Conservation (phyloP, 2,888 invertebrate species). For the Ernsta delagoae region DNA sequence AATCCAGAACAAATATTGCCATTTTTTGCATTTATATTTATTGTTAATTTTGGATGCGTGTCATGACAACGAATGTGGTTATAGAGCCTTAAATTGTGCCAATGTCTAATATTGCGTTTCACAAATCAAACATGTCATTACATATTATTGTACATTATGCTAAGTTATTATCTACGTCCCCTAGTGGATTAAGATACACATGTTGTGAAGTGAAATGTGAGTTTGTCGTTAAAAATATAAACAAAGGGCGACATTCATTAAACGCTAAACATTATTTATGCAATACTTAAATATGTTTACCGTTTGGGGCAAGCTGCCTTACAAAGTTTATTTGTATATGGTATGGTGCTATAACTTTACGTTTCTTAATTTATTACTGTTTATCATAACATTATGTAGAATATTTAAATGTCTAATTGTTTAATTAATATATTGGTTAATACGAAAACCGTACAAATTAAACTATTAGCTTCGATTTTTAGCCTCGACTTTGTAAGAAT, state of each 20-base stretch:
- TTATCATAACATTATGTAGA: background rate
- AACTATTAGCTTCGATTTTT: background rate
- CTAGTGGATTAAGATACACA: constrained; percentile 48
- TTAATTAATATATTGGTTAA: background rate
- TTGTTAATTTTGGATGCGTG: constrained; percentile 64
- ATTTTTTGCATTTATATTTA: constrained; percentile 82
- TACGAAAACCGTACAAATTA: background rate
- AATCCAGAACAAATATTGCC: constrained; percentile 74
- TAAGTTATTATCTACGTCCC: constrained; percentile 42
- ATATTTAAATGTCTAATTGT: background rate
- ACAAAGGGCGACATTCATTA: background rate
- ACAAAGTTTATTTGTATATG: constrained; percentile 52
- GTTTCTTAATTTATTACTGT: background rate
- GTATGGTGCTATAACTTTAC: constrained; percentile 4
- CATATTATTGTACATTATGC: constrained; percentile 36
- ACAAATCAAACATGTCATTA: constrained; percentile 5
- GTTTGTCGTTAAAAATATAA: constrained; percentile 57
- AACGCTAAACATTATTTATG: no score
- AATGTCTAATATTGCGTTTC: constrained; percentile 47
- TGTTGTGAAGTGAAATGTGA: constrained; percentile 54
- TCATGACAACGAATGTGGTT: constrained; percentile 57
- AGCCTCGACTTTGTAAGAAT: background rate
- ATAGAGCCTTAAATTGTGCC: constrained; percentile 67
- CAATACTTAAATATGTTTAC: no score
- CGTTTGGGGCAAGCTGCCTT: no score